A percentile compares a stretch with the other conserved stretches of the same genome.
Conservation (phyloP, 2,888 invertebrate genomes). For the Lacanobia wlatinum region DNA sequence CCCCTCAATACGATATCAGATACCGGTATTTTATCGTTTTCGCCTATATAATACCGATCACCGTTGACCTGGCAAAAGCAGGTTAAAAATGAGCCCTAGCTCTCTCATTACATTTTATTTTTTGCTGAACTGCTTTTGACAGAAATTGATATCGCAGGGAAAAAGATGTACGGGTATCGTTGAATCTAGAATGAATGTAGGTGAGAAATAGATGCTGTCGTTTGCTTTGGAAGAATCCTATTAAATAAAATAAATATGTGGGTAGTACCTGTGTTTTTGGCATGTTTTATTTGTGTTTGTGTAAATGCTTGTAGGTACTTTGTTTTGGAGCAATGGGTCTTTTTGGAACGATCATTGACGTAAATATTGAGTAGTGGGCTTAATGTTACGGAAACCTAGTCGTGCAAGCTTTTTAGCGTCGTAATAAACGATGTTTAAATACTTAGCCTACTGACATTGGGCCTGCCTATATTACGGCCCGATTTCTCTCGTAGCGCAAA, state of each 20-base stretch:
- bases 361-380: background rate
- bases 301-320: background rate
- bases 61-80: conserved; percentile 52
- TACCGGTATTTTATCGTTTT: conserved; percentile 42
- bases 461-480: background rate
- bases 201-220: conserved; percentile 1
- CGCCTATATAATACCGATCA: conserved; percentile 56
- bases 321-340: background rate
- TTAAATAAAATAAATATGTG: background rate
- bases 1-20: conserved; percentile 34
- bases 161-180: conserved; percentile 14
- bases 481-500: background rate
- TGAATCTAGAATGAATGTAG: conserved; percentile 21
- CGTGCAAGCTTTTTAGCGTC: too few relatives aligned
- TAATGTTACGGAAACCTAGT: too few relatives aligned
- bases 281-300: background rate
- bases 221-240: background rate
- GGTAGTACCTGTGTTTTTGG: background rate
- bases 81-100: conserved; percentile 55
- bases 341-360: background rate
- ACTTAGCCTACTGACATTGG: too few relatives aligned
- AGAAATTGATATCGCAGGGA: conserved; percentile 53
- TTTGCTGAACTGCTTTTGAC: conserved; percentile 51
- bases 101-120: conserved; percentile 62
- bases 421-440: too few relatives aligned